Percentiles rank a stretch among this genome's conserved stretches.
phyloP scores from a whole-genome alignment of 2,113 vertebrate species.

The Melanocharis versteri region DNA sequence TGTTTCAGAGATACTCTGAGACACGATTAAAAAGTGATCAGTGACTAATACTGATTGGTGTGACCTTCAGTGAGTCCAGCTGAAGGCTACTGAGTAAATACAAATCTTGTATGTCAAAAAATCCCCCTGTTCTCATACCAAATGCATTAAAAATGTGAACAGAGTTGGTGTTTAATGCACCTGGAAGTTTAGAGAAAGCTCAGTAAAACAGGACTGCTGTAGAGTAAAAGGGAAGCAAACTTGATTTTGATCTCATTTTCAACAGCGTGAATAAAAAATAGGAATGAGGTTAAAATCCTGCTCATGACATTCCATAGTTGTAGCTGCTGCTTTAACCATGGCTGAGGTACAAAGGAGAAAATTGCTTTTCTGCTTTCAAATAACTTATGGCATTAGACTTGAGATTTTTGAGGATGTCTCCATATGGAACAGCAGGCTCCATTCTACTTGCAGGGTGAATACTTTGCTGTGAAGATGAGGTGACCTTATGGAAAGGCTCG shows the following conservation, averaged over 20 bases:
- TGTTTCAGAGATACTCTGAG: background rate
- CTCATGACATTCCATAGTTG: background rate
- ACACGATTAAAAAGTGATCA: background rate
- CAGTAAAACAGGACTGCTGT: background rate
- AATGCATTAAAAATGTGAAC: background rate
- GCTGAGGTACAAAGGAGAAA: background rate
- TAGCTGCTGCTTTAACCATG: background rate
- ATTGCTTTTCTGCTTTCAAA: background rate
- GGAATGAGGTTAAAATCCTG: background rate
- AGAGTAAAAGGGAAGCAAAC: background rate
- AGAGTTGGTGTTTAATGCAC: background rate
- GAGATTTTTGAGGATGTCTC: background rate
- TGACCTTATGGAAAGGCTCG: background rate
- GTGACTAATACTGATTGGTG: background rate
- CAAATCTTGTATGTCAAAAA: background rate
- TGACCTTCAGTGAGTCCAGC: background rate
- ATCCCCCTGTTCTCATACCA: fast-evolving
- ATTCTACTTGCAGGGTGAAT: background rate
- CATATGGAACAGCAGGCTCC: background rate
- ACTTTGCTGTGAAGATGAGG: background rate
- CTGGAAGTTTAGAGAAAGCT: background rate
- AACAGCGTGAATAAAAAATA: background rate
- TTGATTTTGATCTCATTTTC: background rate
- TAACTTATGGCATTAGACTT: background rate
- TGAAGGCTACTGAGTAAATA: background rate